Evolutionary conservation across 2,888 invertebrate species (phyloP).

Genomic region (Nemoura dubitans): DNA sequence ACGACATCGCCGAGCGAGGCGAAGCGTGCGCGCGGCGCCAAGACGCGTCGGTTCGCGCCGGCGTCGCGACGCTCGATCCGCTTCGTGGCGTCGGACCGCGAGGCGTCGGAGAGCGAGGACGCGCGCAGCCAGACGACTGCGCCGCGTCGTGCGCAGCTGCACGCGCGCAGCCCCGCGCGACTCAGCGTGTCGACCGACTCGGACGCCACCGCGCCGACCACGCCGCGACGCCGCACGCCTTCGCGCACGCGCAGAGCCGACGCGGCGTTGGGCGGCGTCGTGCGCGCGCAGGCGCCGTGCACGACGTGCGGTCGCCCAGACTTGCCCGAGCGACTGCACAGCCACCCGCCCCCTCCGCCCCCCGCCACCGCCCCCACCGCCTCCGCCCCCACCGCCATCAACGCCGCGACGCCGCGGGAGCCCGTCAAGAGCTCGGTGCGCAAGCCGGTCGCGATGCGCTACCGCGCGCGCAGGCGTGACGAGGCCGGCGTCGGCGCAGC

Average conservation of each 20-base stretch:
- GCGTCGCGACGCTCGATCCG: background rate
- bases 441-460: conserved; percentile 65
- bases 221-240: background rate
- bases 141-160: background rate
- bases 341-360: conserved; percentile 61
- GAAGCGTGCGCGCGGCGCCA: background rate
- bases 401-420: conserved; percentile 32
- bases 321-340: conserved; percentile 73
- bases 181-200: background rate
- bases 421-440: conserved; percentile 61
- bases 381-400: conserved; percentile 45
- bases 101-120: conserved; percentile 18
- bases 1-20: conserved; percentile 1
- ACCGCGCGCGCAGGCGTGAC: conserved; percentile 51
- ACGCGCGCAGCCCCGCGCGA: conserved; percentile 1
- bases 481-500: background rate
- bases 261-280: conserved; percentile 46
- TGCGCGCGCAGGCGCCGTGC: conserved; percentile 65
- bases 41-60: background rate
- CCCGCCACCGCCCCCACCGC: background rate
- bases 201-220: background rate
- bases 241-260: background rate
- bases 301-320: conserved; percentile 73
- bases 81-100: conserved; percentile 16
- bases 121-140: background rate